Conservation (phyloP, 2,888 invertebrate species). For the Strigamia maritima region DNA sequence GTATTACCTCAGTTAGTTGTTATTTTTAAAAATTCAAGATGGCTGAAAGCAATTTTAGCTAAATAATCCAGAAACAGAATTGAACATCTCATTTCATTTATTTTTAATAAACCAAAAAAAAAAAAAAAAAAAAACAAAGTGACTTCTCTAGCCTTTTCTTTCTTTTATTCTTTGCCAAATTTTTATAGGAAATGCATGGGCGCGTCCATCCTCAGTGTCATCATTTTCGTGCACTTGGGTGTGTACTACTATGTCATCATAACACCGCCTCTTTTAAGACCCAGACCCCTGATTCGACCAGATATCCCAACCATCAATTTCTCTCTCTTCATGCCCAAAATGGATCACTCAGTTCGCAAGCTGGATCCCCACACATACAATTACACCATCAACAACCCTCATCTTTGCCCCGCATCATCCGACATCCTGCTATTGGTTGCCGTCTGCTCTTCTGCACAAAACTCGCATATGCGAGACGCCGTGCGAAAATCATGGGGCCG, state of each 20-base stretch:
- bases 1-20: too few species aligned
- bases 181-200: conserved; percentile 5
- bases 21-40: too few species aligned
- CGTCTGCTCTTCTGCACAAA: conserved; percentile 3
- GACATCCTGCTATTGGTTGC: conserved; percentile 32
- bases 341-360: conserved; percentile 8
- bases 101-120: too few species aligned
- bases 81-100: too few species aligned
- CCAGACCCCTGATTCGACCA: neutral
- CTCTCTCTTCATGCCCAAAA: neutral
- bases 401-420: conserved; percentile 11
- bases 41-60: too few species aligned
- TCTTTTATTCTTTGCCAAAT: neutral
- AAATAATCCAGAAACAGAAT: too few species aligned
- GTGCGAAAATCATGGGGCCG: conserved; percentile 49
- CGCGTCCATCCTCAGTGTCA: conserved; percentile 2
- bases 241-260: neutral
- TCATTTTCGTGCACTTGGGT: neutral
- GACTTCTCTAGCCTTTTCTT: neutral
- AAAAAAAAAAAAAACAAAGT: too few species aligned
- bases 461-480: conserved; percentile 42
- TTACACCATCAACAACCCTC: conserved; percentile 34
- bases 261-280: neutral
- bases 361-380: conserved; percentile 35
- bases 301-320: neutral